These are phyloP conservation scores for Drosophila cracens DNA, from an alignment of 2,888 invertebrate species.

Conservation along the genomic window DNA sequence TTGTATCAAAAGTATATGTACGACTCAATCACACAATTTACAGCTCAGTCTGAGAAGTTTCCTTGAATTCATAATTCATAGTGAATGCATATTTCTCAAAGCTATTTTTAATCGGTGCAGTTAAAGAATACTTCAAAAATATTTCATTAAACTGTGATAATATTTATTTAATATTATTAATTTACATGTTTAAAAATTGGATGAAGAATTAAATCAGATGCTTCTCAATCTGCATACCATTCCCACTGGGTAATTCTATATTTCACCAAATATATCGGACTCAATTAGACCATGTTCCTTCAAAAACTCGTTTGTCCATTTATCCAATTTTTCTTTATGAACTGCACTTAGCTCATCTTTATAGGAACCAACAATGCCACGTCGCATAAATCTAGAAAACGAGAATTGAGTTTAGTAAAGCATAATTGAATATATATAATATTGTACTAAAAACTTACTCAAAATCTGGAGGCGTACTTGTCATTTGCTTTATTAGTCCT, in stretches of 20 bases:
- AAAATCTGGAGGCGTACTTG: neutral
- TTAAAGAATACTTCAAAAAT: neutral
- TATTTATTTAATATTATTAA: neutral
- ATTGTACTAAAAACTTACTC: conserved; percentile 14
- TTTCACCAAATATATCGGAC: conserved; percentile 50
- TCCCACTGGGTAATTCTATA: neutral
- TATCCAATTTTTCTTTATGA: conserved; percentile 36
- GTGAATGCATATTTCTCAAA: neutral
- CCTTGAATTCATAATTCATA: neutral
- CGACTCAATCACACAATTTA: neutral
- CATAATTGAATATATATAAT: no score
- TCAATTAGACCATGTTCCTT: conserved; percentile 36
- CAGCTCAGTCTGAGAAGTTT: neutral
- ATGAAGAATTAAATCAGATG: neutral
- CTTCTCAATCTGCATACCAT: neutral
- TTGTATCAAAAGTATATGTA: no score
- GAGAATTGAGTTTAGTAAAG: neutral
- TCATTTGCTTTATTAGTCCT: fast-evolving
- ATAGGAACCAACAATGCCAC: conserved; percentile 56
- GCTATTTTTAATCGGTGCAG: neutral
- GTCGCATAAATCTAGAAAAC: conserved; percentile 54
- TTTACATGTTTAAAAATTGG: neutral
- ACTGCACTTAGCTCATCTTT: conserved; percentile 50
- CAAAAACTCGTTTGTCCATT: conserved; percentile 38
- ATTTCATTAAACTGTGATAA: neutral